A percentile compares a stretch with the other conserved stretches of the same genome.
phyloP scores from a whole-genome alignment of 2,888 invertebrate genomes.

The Phrixothrix hirtus region DNA sequence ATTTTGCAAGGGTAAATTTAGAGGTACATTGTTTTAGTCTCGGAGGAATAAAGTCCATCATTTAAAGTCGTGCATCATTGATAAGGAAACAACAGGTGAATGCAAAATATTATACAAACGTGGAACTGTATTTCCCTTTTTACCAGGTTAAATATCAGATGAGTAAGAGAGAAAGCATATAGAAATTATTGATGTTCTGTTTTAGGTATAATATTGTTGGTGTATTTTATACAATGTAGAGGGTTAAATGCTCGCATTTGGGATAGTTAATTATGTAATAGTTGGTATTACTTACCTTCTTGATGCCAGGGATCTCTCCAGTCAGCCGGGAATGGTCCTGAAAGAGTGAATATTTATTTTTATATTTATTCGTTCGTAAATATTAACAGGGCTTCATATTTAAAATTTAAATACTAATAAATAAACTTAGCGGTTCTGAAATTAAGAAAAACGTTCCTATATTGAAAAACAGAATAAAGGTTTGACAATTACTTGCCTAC shows the following conservation, averaged over 20 bases:
- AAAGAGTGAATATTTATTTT: constrained; percentile 36
- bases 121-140: constrained; percentile 17
- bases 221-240: constrained; percentile 41
- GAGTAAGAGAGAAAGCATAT: constrained; percentile 12
- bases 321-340: constrained; percentile 54
- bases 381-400: too few relatives aligned
- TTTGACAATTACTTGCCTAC: constrained; percentile 43
- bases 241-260: constrained; percentile 53
- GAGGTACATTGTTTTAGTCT: constrained; percentile 28
- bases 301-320: constrained; percentile 57
- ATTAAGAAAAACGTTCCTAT: too few relatives aligned
- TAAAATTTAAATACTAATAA: too few relatives aligned
- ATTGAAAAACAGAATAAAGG: constrained; percentile 14
- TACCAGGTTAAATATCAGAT: background rate
- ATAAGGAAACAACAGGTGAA: constrained; percentile 49
- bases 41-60: constrained; percentile 47
- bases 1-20: constrained; percentile 21
- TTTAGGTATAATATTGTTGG: constrained; percentile 27
- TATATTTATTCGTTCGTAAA: constrained; percentile 3
- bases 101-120: constrained; percentile 33
- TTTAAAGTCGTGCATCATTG: constrained; percentile 49
- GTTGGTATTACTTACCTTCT: constrained; percentile 55
- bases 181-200: constrained; percentile 19
- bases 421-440: too few relatives aligned
- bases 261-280: constrained; percentile 51